Conservation (phyloP, 2,113 vertebrate genomes). For the Lepus europaeus region DNA sequence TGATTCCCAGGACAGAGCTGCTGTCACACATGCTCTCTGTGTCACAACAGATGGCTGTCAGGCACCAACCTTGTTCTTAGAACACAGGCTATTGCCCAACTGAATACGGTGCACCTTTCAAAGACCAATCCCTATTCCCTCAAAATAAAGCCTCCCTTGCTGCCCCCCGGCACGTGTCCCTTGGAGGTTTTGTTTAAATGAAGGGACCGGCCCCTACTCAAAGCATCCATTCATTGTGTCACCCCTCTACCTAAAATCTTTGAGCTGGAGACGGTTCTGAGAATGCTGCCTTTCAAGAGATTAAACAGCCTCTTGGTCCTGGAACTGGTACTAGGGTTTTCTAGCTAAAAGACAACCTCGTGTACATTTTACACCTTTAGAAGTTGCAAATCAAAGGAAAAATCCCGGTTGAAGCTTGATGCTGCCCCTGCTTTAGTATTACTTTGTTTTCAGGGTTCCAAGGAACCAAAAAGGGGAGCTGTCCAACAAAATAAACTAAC, state of each 20-base stretch:
- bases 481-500: conserved; percentile 32
- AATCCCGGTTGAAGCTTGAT: conserved; percentile 25
- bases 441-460: conserved; percentile 33
- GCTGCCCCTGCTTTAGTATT: background rate
- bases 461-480: conserved; percentile 6
- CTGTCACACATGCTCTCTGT: background rate
- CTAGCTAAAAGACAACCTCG: conserved; percentile 35
- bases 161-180: background rate
- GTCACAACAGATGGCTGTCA: background rate
- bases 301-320: conserved; percentile 46
- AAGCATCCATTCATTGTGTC: background rate
- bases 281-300: conserved; percentile 65
- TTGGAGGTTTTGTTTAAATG: conserved; percentile 58
- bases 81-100: background rate
- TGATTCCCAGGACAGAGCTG: background rate
- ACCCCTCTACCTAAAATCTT: conserved; percentile 36
- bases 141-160: conserved; percentile 7
- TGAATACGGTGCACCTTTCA: conserved; percentile 5
- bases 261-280: conserved; percentile 61
- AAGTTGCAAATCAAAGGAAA: conserved; percentile 65
- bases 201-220: conserved; percentile 37
- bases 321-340: conserved; percentile 9
- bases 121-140: background rate
- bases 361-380: conserved; percentile 32
- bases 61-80: background rate